Evolutionary conservation across 2,113 vertebrate genomes (phyloP).

Genomic region (Bostrychus sinensis): DNA sequence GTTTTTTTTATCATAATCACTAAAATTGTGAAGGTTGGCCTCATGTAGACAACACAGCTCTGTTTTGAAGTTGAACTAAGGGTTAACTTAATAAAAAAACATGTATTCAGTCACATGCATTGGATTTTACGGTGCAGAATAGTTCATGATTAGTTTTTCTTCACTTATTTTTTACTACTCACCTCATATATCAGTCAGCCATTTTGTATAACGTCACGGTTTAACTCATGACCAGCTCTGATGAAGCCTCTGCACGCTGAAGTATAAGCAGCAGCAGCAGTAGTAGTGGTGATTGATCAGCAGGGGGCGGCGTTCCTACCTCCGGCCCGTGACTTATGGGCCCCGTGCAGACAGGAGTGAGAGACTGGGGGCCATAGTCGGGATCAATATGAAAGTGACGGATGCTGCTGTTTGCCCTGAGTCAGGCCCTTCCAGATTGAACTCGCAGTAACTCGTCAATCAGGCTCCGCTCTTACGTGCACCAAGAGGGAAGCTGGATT

Average conservation of each 20-base stretch:
- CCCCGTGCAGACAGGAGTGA: neutral
- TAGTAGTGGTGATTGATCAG: conserved; percentile 6
- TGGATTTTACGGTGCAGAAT: too few species aligned
- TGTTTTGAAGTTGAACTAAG: too few species aligned
- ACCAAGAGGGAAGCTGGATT: neutral
- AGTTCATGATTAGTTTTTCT: too few species aligned
- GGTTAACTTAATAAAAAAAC: too few species aligned
- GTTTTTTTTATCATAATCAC: too few species aligned
- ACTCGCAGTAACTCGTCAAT: conserved; percentile 7
- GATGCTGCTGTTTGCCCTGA: conserved; percentile 10
- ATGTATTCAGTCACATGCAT: too few species aligned
- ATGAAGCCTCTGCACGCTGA: neutral
- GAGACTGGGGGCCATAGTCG: neutral
- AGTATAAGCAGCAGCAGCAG: neutral
- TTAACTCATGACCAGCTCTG: too few species aligned
- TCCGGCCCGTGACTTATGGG: conserved; percentile 1
- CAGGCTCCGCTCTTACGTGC: neutral
- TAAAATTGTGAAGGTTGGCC: too few species aligned
- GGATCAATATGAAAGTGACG: conserved; percentile 7
- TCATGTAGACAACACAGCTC: too few species aligned
- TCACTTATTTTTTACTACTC: too few species aligned
- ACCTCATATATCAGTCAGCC: too few species aligned
- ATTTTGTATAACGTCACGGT: too few species aligned
- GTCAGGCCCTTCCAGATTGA: conserved; percentile 16
- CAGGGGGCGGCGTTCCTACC: conserved; percentile 3